Evolutionary conservation across 2,888 invertebrate species (phyloP).

Genomic region (Andrena fulva): DNA sequence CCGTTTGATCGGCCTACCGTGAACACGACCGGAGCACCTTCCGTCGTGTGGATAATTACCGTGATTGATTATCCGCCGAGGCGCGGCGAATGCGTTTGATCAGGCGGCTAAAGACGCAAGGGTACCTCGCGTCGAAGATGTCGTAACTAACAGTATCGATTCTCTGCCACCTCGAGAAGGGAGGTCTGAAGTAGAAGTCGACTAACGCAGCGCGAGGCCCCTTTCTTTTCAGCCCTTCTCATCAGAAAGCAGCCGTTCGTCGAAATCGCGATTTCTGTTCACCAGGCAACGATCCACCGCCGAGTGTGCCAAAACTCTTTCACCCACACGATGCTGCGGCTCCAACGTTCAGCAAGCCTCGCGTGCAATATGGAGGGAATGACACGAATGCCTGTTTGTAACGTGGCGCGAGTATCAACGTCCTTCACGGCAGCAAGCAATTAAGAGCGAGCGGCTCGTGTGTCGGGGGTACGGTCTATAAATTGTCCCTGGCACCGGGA

Average conservation of each 20-base stretch:
- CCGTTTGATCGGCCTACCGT: conserved; percentile 11
- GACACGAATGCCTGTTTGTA: conserved; percentile 9
- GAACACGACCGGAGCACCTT: background rate
- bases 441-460: conserved; percentile 33
- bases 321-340: background rate
- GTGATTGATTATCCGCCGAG: conserved; percentile 21
- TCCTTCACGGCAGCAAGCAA: conserved; percentile 29
- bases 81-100: conserved; percentile 14
- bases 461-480: conserved; percentile 17
- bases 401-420: conserved; percentile 28
- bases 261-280: background rate
- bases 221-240: background rate
- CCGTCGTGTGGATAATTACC: conserved; percentile 30
- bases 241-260: background rate
- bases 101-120: conserved; percentile 24
- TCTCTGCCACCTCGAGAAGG: background rate
- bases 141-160: background rate
- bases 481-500: conserved; percentile 30
- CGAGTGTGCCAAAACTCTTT: background rate
- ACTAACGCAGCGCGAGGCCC: too few species aligned
- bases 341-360: background rate
- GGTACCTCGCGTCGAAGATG: conserved; percentile 17
- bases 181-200: too few species aligned
- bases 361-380: background rate
- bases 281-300: background rate